A percentile compares a stretch with the other conserved stretches of the same genome.
These are phyloP conservation scores for Pachycephala philippinensis DNA, from an alignment of 2,113 vertebrate genomes.

Conservation along the genomic window DNA sequence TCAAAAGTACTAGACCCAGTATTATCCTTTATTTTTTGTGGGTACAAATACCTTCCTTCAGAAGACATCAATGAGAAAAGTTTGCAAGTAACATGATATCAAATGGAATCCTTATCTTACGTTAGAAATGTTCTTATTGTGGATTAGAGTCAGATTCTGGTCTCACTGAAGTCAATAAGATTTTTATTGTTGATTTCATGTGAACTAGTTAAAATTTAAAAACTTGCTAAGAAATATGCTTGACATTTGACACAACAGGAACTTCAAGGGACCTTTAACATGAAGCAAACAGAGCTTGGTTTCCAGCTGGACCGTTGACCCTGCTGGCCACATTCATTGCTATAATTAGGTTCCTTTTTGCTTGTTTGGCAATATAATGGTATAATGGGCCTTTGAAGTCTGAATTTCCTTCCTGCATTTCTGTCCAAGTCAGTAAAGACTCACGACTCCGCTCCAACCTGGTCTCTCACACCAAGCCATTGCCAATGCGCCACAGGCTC, in stretches of 20 bases:
- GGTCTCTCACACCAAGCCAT: not conserved
- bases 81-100: not conserved
- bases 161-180: not conserved
- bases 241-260: not conserved
- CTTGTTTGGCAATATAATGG: not conserved
- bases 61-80: not conserved
- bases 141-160: not conserved
- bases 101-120: not conserved
- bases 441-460: not conserved
- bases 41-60: not conserved
- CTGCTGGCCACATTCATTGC: not conserved
- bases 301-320: not conserved
- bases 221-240: not conserved
- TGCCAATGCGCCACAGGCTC: not conserved
- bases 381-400: not conserved
- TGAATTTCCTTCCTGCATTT: not conserved
- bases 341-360: not conserved
- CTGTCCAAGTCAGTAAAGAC: not conserved
- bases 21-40: not conserved
- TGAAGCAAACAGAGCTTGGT: not conserved
- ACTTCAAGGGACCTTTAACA: not conserved
- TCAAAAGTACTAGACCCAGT: not conserved
- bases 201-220: not conserved
- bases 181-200: not conserved
- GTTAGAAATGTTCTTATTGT: not conserved